phyloP scores from a whole-genome alignment of 2,113 vertebrate genomes.

The Formicarius rufipectus region DNA sequence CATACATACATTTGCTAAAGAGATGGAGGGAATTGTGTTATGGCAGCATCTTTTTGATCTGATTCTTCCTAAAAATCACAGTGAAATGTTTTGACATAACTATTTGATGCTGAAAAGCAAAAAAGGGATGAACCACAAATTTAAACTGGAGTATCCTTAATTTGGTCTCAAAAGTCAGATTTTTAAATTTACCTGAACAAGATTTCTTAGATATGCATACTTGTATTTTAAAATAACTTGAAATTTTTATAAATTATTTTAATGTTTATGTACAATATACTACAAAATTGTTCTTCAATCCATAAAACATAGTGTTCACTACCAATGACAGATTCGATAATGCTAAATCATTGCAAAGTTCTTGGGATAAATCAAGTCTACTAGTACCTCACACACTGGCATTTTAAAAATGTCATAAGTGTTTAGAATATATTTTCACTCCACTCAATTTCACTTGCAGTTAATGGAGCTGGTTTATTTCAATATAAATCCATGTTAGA shows the following conservation, averaged over 20 bases:
- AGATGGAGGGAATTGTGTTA: not conserved
- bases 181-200: conserved; percentile 24
- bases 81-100: conserved; percentile 35
- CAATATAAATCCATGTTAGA: not conserved
- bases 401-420: not conserved
- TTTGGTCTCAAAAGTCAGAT: conserved; percentile 7
- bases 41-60: conserved; percentile 9
- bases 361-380: not conserved
- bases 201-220: not conserved
- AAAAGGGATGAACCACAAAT: not conserved
- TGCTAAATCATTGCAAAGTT: not conserved
- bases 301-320: not conserved
- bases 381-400: not conserved
- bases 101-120: conserved; percentile 15
- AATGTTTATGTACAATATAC: not conserved
- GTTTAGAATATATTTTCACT: not conserved
- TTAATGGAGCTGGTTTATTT: not conserved
- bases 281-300: not conserved
- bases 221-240: not conserved
- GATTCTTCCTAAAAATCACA: conserved; percentile 24
- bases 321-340: not conserved
- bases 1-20: not conserved
- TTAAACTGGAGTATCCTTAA: conserved; percentile 8
- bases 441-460: not conserved
- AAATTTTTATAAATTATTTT: conserved; percentile 18